Evolutionary conservation across 2,113 vertebrate species (phyloP).

Genomic region (Bolborhynchus lineola): DNA sequence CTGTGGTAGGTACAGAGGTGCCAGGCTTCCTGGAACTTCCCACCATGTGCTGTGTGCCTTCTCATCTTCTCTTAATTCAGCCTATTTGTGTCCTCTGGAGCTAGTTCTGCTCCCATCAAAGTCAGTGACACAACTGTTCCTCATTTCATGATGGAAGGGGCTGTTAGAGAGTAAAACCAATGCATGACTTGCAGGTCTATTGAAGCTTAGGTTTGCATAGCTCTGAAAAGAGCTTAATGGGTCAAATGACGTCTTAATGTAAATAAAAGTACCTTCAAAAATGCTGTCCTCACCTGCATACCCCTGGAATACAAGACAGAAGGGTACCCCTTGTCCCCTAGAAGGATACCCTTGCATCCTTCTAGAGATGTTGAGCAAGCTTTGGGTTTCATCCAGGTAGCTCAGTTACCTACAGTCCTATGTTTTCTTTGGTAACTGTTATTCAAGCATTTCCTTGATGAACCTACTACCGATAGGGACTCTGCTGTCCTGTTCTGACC

Average conservation of each 20-base stretch:
- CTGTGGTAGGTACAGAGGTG: background rate
- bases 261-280: background rate
- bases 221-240: background rate
- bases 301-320: too few species aligned
- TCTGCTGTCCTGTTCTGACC: background rate
- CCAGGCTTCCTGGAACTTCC: background rate
- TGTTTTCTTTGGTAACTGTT: background rate
- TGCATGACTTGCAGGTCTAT: accelerated
- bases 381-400: too few species aligned
- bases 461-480: accelerated
- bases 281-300: background rate
- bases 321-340: too few species aligned
- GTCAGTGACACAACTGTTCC: background rate
- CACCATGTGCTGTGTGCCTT: background rate
- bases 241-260: background rate
- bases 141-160: background rate
- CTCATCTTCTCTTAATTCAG: background rate
- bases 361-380: background rate
- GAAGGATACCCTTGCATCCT: background rate
- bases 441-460: background rate
- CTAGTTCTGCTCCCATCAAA: background rate
- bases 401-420: background rate
- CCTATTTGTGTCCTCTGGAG: background rate
- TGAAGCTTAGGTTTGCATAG: background rate
- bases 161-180: background rate